Conservation (phyloP, 2,113 vertebrate species). For the Pipa parva region DNA sequence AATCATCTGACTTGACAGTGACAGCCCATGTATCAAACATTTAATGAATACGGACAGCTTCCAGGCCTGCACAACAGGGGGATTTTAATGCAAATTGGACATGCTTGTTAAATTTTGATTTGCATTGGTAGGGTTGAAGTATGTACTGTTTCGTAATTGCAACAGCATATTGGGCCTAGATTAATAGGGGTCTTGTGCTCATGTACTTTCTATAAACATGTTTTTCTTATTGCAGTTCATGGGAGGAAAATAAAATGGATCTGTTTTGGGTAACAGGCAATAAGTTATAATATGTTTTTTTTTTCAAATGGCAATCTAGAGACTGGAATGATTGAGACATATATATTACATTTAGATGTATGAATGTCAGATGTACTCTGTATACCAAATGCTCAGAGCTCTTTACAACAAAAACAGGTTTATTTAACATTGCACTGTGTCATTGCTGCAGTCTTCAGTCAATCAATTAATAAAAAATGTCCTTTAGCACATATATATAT, state of each 20-base stretch:
- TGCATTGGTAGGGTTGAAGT: constrained; percentile 30
- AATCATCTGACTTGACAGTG: constrained; percentile 33
- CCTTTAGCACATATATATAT: too few species aligned
- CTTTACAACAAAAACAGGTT: too few species aligned
- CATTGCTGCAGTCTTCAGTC: too few species aligned
- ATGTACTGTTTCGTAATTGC: constrained; percentile 40
- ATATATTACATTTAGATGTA: neutral
- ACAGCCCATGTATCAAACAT: constrained; percentile 32
- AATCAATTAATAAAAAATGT: too few species aligned
- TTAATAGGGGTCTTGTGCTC: constrained; percentile 28
- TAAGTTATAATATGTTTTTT: constrained; percentile 15
- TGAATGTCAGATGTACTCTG: too few species aligned
- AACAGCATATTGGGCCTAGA: constrained; percentile 24
- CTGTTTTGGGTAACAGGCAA: constrained; percentile 31
- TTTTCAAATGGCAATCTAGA: neutral
- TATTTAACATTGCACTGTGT: too few species aligned
- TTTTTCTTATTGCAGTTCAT: constrained; percentile 32
- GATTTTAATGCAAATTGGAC: constrained; percentile 38
- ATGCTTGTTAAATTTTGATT: constrained; percentile 39
- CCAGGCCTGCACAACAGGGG: constrained; percentile 34
- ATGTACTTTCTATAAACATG: constrained; percentile 26
- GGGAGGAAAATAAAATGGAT: constrained; percentile 16
- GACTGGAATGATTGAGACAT: neutral
- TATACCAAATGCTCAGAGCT: too few species aligned
- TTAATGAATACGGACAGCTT: constrained; percentile 33